Evolutionary conservation across 1,140 invertebrate species (phyloP).

Genomic region (Sitophilus oryzae): DNA sequence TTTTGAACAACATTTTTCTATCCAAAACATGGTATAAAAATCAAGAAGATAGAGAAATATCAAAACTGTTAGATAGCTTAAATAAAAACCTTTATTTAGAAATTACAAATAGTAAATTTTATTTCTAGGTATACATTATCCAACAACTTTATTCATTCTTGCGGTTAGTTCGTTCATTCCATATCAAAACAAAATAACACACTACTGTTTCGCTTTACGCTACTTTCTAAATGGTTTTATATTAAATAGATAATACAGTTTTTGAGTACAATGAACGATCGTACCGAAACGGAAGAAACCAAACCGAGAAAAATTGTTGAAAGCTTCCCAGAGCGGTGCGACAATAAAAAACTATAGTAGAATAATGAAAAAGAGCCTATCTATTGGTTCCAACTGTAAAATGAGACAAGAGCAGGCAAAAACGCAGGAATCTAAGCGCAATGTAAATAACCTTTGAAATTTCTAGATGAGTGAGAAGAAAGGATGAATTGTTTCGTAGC

Average conservation of each 20-base stretch:
- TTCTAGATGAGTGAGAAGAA: background rate
- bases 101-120: too few relatives aligned
- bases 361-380: background rate
- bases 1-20: too few relatives aligned
- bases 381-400: slow-evolving; percentile 6
- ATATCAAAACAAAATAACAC: too few relatives aligned
- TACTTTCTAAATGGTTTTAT: background rate
- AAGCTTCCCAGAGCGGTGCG: slow-evolving; percentile 4
- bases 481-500: background rate
- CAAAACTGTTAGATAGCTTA: too few relatives aligned
- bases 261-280: background rate
- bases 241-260: background rate
- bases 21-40: too few relatives aligned
- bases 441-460: slow-evolving; percentile 13
- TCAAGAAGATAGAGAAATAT: too few relatives aligned
- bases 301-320: slow-evolving; percentile 1
- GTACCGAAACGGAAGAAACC: background rate
- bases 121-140: too few relatives aligned
- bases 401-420: slow-evolving; percentile 8
- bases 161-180: too few relatives aligned
- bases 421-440: slow-evolving; percentile 7
- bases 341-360: slow-evolving; percentile 9
- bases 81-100: too few relatives aligned
- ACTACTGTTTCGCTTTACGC: too few relatives aligned
- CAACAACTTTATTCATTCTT: too few relatives aligned